phyloP scores from a whole-genome alignment of 2,113 vertebrate species.

The Baryphthengus martii region DNA sequence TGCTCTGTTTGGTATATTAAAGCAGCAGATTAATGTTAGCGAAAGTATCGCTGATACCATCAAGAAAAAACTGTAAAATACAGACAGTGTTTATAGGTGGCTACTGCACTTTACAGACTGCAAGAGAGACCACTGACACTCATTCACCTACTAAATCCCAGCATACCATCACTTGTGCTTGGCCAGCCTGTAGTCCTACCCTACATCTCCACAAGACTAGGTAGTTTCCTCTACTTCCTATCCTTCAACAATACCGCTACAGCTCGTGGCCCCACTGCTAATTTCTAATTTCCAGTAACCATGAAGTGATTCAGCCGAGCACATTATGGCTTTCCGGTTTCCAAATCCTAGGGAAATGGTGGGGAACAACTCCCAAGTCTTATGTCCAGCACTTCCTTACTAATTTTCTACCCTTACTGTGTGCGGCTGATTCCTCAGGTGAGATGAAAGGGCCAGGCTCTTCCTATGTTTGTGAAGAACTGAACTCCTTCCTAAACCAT shows the following conservation, averaged over 20 bases:
- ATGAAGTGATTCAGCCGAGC: neutral
- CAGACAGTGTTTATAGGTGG: neutral
- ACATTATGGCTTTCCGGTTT: neutral
- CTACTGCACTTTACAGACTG: neutral
- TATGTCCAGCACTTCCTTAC: neutral
- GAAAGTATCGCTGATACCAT: neutral
- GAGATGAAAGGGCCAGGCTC: neutral
- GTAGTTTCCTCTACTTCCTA: neutral
- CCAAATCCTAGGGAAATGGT: neutral
- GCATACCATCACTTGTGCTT: accelerated
- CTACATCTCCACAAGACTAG: accelerated
- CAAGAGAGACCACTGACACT: no score
- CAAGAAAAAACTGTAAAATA: neutral
- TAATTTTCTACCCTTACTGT: neutral
- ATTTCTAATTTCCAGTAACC: neutral
- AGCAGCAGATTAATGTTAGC: neutral
- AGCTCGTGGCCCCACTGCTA: neutral
- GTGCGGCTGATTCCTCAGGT: neutral
- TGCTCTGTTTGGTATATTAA: neutral
- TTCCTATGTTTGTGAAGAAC: neutral
- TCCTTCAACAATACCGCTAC: neutral
- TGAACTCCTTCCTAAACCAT: neutral
- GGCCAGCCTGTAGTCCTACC: neutral
- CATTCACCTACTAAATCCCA: neutral
- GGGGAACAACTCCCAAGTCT: neutral